Evolutionary conservation across 2,797 vertebrate species (phyloP).

Genomic region (Chelon labrosus): DNA sequence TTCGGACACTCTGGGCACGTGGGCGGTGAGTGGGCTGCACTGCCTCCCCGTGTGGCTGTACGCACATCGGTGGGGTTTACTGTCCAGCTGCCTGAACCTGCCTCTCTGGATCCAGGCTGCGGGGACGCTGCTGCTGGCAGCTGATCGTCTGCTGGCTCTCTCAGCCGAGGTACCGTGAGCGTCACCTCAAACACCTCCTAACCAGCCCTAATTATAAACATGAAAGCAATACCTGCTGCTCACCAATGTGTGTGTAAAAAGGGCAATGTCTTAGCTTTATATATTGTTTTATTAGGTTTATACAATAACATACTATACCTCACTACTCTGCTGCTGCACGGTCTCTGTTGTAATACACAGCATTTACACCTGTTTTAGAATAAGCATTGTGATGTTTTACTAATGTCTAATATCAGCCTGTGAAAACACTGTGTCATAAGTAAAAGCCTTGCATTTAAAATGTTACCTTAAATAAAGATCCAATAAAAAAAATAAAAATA

Average conservation of each 20-base stretch:
- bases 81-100: constrained; percentile 42
- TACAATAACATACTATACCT: no score
- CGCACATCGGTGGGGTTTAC: constrained; percentile 30
- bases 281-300: background rate
- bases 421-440: no score
- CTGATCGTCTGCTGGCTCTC: constrained; percentile 74
- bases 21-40: constrained; percentile 77
- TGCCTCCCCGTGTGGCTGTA: constrained; percentile 81
- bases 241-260: background rate
- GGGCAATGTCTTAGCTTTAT: no score
- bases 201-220: background rate
- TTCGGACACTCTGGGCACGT: constrained; percentile 72
- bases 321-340: no score
- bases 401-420: no score
- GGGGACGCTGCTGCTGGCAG: constrained; percentile 64
- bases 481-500: no score
- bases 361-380: no score
- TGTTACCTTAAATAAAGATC: no score
- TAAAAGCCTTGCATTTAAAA: no score
- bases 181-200: no score
- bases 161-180: constrained; percentile 69
- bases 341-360: no score
- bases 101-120: constrained; percentile 61
- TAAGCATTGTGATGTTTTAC: no score
- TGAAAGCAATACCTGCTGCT: background rate